Evolutionary conservation across 2,888 invertebrate genomes (phyloP), one percentile per base, ranked within the genome.

Genomic region (Hylaea fasciaria): DNA sequence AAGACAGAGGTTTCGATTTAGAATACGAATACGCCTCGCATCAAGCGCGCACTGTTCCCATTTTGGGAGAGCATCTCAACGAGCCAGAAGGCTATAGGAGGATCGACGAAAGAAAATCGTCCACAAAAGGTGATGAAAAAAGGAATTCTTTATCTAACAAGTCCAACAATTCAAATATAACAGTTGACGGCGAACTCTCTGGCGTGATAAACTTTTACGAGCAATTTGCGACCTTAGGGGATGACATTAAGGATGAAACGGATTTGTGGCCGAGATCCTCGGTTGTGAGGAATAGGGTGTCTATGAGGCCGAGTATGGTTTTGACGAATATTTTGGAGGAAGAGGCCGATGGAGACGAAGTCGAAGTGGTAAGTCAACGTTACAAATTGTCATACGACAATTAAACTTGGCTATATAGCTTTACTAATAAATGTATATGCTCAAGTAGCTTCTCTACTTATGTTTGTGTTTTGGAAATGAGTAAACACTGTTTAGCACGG

Each of bases 1-100:
- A 91, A 57, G 89, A 84, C 14, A 77, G 90, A 73, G 92, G 92
- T 0, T 92, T 92, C 48, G 91, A 92, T 78, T 79, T 92, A 63
- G 85, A 88, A 58, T 91, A 82, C 60, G 92, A 92, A 74, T 90
- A 86, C 61, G 77, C 71, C 9, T 43, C 65, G 13, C 68, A 70
- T 35, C 62, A 62, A 48, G 47, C 58, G 13, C 57, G 62, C 43
- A 66, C 66, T 8, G 63, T 70, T 0, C 60, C 60, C 46, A 69
- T 80, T 52, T 68, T 81, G 0, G 78, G 77, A 13, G 85, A 85
- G 32, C 76, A 63, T 58, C 75, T 69, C 29, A 72, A 59, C 11
- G 82, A 85, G 2, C 16, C 52, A 12, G 85, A 85, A 70, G 83
- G 78, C 0, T 86, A 85, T 56, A 81, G 81, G 70, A 77, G 74